Base-by-base conservation (phyloP, 2,797 vertebrate genomes). In the Microctenopoma stevenorrisi region DNA sequence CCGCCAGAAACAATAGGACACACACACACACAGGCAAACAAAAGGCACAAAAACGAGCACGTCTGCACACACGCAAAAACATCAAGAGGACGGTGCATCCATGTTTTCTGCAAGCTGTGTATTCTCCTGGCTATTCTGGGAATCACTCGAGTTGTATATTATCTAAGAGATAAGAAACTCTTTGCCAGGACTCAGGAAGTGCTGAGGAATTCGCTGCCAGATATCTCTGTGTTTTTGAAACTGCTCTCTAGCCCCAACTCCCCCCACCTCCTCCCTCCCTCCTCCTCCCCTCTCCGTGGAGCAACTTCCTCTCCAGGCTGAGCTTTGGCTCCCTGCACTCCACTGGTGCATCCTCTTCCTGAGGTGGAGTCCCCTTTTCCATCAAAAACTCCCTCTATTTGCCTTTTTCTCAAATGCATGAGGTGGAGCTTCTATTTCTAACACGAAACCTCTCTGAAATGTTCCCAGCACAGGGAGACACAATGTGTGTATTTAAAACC, bases 311-410 rank as follows among this genome's bases (percentile, higher is more conserved):
- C 86, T 91, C 84, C 86, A 63, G 79, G 79, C 86, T 68, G 86
- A 89, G 88, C 88, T 82, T 91, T 90, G 91, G 92, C 91, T 93
- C 89, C 86, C 89, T 90, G 86, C 82, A 83, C 88, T 92, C 84
- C 87, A 90, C 93, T 92, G 91, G 88, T 94, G 93, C 91, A 94
- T 95, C 94, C 94, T 94, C 92, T 95, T 95, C 94, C 94, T 95
- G 93, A 93, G 94, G 93, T 93, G 93, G 93, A 92, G 93, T 92
- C 92, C 90, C 84, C 88, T 85, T 91, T 94, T 92, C 91, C 90
- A 91, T 88, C 64, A 79, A 83, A 87, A 91, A 84, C 81, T 83
- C 83, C 82, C 88, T 89, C 76, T 81, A 81, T 89, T 90, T 90
- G 83, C 76, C 82, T 73, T 83, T 22, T 84, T 87, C 82, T 86